Evolutionary conservation across 2,888 invertebrate genomes (phyloP), one percentile per base, ranked within the genome.

Genomic region (Troglohyphantes excavatus): DNA sequence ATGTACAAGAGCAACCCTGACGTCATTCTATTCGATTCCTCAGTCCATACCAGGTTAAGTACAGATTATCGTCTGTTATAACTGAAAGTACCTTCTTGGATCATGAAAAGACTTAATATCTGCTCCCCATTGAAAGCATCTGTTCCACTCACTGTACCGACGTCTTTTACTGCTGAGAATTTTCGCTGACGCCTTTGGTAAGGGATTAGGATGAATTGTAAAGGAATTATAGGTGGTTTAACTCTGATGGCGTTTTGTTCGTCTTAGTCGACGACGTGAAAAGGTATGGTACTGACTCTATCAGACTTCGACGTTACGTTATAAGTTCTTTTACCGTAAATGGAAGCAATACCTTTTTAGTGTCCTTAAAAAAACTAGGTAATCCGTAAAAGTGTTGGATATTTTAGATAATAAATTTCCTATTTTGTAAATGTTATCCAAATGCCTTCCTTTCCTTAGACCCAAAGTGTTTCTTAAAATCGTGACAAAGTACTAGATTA

Each of bases 41-140:
- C 11, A 26, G 29, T 63, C 17, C 11, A 46, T 84, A 75, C 84
- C 73, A 84, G 84, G 84, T 84, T 84, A 84, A 84, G 84, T 84
- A 67, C 29, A 75, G 84, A 73, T 84, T 75, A 84, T 27, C 84
- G 73, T 67, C 84, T 33, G 73, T 65, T 73, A 84, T n/a, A 61
- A 19, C 21, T 29, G 61, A 29, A 61, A 61, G 6, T 29, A 33
- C 26, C 23, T 33, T 59, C 39, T 43, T 33, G 61, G 26, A 61
- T 3, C 61, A 33, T 33, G 61, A 63, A 76, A 76, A 33, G 21
- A 11, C 59, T 59, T 63, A 63, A 72, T 70, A 59, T 59, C 59
- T 59, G 39, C 17, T 19, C 27, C 21, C 39, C 39, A 39, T 72
- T 72, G 33, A 72, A 27, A 72, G 29, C 39, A 43, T 43, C 33